phyloP scores from a whole-genome alignment of 2,797 vertebrate genomes.

The Botia almorhae region DNA sequence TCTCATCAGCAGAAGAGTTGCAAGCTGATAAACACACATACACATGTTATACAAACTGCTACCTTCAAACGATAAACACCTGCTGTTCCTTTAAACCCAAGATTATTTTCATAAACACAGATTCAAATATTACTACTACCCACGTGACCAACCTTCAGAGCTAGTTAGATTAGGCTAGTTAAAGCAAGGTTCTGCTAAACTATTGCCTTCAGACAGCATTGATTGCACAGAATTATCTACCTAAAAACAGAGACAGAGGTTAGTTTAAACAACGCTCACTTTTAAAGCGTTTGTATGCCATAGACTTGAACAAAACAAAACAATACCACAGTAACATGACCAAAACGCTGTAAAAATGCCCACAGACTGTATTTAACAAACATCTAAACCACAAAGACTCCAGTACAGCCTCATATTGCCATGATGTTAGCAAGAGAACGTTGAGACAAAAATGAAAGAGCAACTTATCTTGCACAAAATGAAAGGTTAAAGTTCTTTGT shows the following conservation, averaged over 20 bases:
- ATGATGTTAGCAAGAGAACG: background rate
- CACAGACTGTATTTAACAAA: background rate
- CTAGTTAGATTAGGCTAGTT: conserved; percentile 38
- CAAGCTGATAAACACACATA: background rate
- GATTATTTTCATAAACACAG: conserved; percentile 34
- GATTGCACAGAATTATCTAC: conserved; percentile 23
- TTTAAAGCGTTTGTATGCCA: conserved; percentile 55
- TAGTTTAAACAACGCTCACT: too few species aligned
- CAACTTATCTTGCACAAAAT: background rate
- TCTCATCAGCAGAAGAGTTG: too few species aligned
- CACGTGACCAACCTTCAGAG: conserved; percentile 12
- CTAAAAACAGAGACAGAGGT: conserved; percentile 59
- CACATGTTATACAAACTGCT: conserved; percentile 14
- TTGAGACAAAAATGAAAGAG: background rate
- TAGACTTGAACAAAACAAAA: conserved; percentile 55
- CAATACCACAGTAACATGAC: conserved; percentile 47
- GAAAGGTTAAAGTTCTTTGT: background rate
- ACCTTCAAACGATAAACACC: conserved; percentile 59
- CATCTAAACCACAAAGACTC: background rate
- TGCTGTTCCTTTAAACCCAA: conserved; percentile 64
- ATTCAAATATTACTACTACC: conserved; percentile 8
- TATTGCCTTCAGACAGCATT: conserved; percentile 12
- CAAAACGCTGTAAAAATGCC: conserved; percentile 2
- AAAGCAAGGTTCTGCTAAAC: conserved; percentile 26
- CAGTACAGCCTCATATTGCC: conserved; percentile 19